Percentiles rank a stretch among this genome's conserved stretches.
phyloP scores from a whole-genome alignment of 2,888 invertebrate genomes.

The Ptychoptera albimana region DNA sequence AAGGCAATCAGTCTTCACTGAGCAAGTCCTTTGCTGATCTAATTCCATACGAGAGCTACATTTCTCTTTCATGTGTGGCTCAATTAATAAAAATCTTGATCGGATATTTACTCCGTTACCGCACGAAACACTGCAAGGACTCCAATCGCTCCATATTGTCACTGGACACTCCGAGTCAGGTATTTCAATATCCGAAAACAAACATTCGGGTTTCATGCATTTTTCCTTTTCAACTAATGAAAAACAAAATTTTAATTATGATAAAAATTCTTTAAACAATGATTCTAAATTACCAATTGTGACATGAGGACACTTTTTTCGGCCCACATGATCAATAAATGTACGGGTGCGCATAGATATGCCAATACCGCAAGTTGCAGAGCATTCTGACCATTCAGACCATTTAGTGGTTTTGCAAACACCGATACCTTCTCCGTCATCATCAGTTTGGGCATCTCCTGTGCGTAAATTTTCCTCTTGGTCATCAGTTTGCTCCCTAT shows the following conservation, averaged over 20 bases:
- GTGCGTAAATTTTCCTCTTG: constrained; percentile 28
- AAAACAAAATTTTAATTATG: no score
- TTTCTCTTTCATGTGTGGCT: constrained; percentile 43
- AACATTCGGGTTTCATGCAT: constrained; percentile 51
- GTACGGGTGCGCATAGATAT: constrained; percentile 56
- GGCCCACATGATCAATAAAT: constrained; percentile 57
- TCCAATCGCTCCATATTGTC: constrained; percentile 86
- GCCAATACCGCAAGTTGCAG: constrained; percentile 68
- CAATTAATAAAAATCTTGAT: constrained; percentile 52
- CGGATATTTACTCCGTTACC: constrained; percentile 63
- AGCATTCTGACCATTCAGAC: constrained; percentile 54
- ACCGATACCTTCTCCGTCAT: constrained; percentile 27
- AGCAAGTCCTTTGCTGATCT: constrained; percentile 58
- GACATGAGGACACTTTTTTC: constrained; percentile 68
- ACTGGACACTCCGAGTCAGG: constrained; percentile 55
- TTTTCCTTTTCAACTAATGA: constrained; percentile 60
- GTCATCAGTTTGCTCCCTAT: constrained; percentile 6
- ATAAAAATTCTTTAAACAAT: not conserved
- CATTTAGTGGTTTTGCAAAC: constrained; percentile 26
- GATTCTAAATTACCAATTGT: constrained; percentile 32
- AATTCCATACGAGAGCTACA: constrained; percentile 55
- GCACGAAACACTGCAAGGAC: constrained; percentile 78
- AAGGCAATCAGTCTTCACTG: constrained; percentile 47
- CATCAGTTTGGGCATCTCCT: constrained; percentile 20
- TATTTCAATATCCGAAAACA: constrained; percentile 35